phyloP scores from a whole-genome alignment of 2,113 vertebrate species.

The Rhinolophus sinicus region DNA sequence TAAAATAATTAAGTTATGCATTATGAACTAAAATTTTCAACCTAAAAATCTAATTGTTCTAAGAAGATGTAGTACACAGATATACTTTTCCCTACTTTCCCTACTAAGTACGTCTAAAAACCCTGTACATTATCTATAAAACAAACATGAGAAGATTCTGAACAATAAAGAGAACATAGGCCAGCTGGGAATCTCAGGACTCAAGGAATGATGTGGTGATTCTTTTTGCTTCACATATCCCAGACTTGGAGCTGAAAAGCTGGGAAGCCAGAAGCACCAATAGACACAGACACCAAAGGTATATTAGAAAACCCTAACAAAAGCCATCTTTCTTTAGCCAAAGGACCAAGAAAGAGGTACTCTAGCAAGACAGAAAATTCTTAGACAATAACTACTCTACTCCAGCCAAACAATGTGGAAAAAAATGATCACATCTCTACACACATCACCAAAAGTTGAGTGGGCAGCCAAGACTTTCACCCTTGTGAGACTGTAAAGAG shows the following conservation, averaged over 20 bases:
- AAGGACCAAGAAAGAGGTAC: background rate
- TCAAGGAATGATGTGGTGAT: background rate
- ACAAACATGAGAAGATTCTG: background rate
- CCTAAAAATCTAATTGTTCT: background rate
- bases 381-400: background rate
- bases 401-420: background rate
- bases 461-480: background rate
- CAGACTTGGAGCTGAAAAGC: background rate
- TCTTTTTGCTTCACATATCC: background rate
- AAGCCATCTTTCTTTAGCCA: background rate
- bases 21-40: background rate
- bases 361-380: background rate
- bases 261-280: background rate
- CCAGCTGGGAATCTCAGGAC: background rate
- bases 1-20: background rate
- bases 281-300: background rate
- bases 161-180: background rate
- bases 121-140: background rate
- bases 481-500: background rate
- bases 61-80: background rate
- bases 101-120: background rate
- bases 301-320: no score
- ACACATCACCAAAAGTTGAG: background rate
- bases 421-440: background rate
- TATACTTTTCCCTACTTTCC: background rate